phyloP scores from a whole-genome alignment of 2,888 invertebrate species.

The Sinodicranocentrus sp. region DNA sequence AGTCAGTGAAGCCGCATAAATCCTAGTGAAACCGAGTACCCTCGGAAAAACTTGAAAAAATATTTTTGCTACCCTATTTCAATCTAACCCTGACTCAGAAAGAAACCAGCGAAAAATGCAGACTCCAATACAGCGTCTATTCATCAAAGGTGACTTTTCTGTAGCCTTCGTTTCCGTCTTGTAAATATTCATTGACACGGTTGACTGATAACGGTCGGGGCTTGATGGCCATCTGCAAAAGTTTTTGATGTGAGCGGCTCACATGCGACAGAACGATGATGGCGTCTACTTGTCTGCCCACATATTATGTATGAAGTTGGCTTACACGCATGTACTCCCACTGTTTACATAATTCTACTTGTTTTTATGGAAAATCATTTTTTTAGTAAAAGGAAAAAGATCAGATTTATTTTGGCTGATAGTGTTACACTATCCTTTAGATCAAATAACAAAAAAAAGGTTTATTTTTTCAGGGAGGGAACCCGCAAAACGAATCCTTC shows the following conservation, averaged over 20 bases:
- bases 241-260: constrained; percentile 5
- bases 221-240: constrained; percentile 46
- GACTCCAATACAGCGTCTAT: not conserved
- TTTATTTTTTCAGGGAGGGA: too few relatives aligned
- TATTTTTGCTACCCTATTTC: constrained; percentile 12
- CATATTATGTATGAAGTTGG: not conserved
- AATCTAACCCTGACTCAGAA: constrained; percentile 27
- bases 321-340: not conserved
- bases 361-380: too few relatives aligned
- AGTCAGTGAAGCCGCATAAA: too few relatives aligned
- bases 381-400: too few relatives aligned
- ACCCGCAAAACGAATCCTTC: too few relatives aligned
- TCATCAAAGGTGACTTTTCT: constrained; percentile 21
- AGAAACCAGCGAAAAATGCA: constrained; percentile 35
- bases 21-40: too few relatives aligned
- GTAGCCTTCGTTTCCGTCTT: constrained; percentile 41
- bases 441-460: too few relatives aligned
- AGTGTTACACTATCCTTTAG: too few relatives aligned
- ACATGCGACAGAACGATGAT: not conserved
- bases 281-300: constrained; percentile 59
- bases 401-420: too few relatives aligned
- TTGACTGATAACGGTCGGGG: constrained; percentile 41
- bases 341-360: not conserved
- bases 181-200: constrained; percentile 58
- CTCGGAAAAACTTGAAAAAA: not conserved